A percentile compares a stretch with the other conserved stretches of the same genome.
phyloP scores from a whole-genome alignment of 2,113 vertebrate species.

The Ophiodon elongatus region DNA sequence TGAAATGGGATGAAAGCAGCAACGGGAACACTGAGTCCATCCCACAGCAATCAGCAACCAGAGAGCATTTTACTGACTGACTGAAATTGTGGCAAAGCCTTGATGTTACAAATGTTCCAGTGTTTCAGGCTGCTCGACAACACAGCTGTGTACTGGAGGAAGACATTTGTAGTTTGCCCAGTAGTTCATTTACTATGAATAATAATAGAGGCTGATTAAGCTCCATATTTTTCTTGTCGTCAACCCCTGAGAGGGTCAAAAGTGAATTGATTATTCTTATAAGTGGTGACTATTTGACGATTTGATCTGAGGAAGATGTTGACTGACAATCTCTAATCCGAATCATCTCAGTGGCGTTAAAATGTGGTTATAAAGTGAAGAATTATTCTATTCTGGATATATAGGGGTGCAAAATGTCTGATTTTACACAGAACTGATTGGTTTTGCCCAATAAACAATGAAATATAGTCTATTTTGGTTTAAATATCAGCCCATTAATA shows the following conservation, averaged over 20 bases:
- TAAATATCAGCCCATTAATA: not conserved
- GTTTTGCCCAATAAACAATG: not conserved
- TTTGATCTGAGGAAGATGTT: not conserved
- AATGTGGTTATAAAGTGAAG: no score
- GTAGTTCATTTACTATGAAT: not conserved
- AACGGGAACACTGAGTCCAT: conserved; percentile 5
- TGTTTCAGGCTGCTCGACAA: not conserved
- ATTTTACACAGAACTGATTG: not conserved
- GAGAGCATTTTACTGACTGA: not conserved
- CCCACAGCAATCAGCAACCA: conserved; percentile 27
- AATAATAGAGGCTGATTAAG: not conserved
- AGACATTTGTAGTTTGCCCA: not conserved
- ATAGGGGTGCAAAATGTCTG: not conserved
- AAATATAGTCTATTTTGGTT: not conserved
- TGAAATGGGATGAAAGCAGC: conserved; percentile 38
- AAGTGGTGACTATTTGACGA: not conserved
- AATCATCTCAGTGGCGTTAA: not conserved
- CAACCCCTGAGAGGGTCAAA: not conserved
- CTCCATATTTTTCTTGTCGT: not conserved
- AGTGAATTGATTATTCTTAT: not conserved
- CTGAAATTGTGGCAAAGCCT: conserved; percentile 1
- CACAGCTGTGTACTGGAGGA: not conserved
- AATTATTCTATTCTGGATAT: not conserved
- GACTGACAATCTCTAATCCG: not conserved
- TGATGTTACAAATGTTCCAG: not conserved